A percentile compares a stretch with the other conserved stretches of the same genome.
Evolutionary conservation across 2,888 invertebrate genomes (phyloP).

Genomic region (Epinotia demarniana): DNA sequence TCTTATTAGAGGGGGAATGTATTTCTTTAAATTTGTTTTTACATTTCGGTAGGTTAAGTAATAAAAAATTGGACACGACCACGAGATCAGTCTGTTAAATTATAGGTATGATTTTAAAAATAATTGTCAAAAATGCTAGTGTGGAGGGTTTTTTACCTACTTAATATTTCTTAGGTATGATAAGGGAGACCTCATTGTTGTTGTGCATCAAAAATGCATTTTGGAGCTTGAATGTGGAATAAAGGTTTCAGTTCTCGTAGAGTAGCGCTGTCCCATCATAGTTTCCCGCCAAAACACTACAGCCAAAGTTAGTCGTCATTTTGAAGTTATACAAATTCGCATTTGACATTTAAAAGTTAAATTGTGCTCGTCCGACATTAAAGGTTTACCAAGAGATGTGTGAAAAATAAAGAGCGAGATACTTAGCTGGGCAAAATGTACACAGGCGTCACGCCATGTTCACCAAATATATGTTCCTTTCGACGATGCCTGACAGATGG

Average conservation of each 20-base stretch:
- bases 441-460: conserved; percentile 5
- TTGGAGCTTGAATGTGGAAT: conserved; percentile 47
- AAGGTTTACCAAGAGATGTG: conserved; percentile 16
- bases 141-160: conserved; percentile 77
- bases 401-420: conserved; percentile 5
- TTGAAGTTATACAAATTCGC: conserved; percentile 19
- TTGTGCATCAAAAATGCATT: conserved; percentile 52
- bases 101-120: conserved; percentile 46
- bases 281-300: conserved; percentile 40
- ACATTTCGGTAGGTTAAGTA: conserved; percentile 48
- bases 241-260: conserved; percentile 39
- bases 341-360: conserved; percentile 11
- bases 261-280: conserved; percentile 24
- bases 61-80: conserved; percentile 60
- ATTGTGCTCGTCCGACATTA: conserved; percentile 36
- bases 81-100: conserved; percentile 65
- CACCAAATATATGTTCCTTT: conserved; percentile 3
- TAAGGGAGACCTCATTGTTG: conserved; percentile 71
- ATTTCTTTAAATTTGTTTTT: conserved; percentile 66
- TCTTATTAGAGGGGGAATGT: conserved; percentile 70
- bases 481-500: conserved; percentile 5
- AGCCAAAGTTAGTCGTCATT: conserved; percentile 34
- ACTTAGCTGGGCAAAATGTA: background rate
- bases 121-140: conserved; percentile 70
- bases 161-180: conserved; percentile 69